A percentile compares a stretch with the other conserved stretches of the same genome.
Evolutionary conservation across 2,888 invertebrate genomes (phyloP).

Genomic region (Tortrix viridana): DNA sequence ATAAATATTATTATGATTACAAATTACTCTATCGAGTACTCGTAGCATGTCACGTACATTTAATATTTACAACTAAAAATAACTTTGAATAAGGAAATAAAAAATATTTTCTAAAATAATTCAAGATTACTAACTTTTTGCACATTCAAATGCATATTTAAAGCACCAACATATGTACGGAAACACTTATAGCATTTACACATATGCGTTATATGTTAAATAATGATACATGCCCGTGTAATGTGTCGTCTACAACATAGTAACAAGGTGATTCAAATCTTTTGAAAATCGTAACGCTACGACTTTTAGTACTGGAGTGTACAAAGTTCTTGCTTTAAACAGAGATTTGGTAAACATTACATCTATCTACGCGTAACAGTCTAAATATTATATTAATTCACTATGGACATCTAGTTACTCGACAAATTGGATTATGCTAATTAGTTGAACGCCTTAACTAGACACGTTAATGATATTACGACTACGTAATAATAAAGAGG

Average conservation of each 20-base stretch:
- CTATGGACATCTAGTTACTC: constrained; percentile 65
- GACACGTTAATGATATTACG: constrained; percentile 58
- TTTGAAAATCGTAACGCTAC: constrained; percentile 23
- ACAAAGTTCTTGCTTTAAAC: constrained; percentile 55
- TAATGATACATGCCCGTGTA: constrained; percentile 24
- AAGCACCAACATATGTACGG: constrained; percentile 69
- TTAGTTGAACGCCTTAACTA: constrained; percentile 61
- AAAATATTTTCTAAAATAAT: constrained; percentile 36
- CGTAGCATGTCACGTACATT: constrained; percentile 42
- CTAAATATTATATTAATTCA: constrained; percentile 63
- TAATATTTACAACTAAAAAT: constrained; percentile 61
- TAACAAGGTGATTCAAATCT: constrained; percentile 30
- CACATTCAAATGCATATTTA: constrained; percentile 60
- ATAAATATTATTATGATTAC: constrained; percentile 15
- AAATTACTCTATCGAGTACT: constrained; percentile 25
- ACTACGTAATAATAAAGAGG: constrained; percentile 72
- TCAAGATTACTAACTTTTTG: constrained; percentile 49
- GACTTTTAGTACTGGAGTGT: constrained; percentile 27
- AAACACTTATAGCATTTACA: constrained; percentile 55
- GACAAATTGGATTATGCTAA: constrained; percentile 71
- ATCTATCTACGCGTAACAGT: constrained; percentile 58
- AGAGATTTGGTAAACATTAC: constrained; percentile 76
- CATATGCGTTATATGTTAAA: constrained; percentile 33
- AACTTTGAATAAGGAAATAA: constrained; percentile 41
- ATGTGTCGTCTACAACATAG: constrained; percentile 22